Conservation (phyloP, 2,888 invertebrate genomes). For the Noctua janthe region DNA sequence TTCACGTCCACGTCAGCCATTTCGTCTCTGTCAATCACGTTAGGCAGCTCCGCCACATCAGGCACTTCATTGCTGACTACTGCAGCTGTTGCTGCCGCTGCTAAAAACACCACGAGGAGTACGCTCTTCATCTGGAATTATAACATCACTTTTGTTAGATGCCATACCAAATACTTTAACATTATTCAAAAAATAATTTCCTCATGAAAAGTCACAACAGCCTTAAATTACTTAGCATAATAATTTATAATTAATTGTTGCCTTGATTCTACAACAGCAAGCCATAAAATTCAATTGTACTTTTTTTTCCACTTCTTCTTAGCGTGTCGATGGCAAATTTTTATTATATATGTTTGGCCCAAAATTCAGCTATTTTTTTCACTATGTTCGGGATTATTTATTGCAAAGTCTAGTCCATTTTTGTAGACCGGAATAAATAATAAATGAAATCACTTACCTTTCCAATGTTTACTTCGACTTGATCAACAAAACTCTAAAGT, state of each 20-base stretch:
- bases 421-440: too few relatives aligned
- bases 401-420: too few relatives aligned
- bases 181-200: background rate
- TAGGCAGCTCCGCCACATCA: background rate
- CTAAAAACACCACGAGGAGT: slow-evolving; percentile 33
- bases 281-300: background rate
- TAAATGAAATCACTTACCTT: slow-evolving; percentile 3
- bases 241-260: background rate
- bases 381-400: too few relatives aligned
- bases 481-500: background rate
- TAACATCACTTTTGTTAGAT: background rate
- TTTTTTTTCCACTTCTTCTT: too few relatives aligned
- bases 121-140: slow-evolving; percentile 43
- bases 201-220: background rate
- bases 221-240: background rate
- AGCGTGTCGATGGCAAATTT: too few relatives aligned
- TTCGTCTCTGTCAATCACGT: background rate
- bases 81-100: slow-evolving; percentile 33
- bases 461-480: background rate
- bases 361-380: background rate
- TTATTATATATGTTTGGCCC: too few relatives aligned
- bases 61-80: slow-evolving; percentile 13
- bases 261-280: background rate
- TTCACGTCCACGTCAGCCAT: background rate
- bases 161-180: background rate